These are phyloP conservation scores for Pachyuromys duprasi DNA, from an alignment of 2,797 vertebrate genomes.

Conservation along the genomic window DNA sequence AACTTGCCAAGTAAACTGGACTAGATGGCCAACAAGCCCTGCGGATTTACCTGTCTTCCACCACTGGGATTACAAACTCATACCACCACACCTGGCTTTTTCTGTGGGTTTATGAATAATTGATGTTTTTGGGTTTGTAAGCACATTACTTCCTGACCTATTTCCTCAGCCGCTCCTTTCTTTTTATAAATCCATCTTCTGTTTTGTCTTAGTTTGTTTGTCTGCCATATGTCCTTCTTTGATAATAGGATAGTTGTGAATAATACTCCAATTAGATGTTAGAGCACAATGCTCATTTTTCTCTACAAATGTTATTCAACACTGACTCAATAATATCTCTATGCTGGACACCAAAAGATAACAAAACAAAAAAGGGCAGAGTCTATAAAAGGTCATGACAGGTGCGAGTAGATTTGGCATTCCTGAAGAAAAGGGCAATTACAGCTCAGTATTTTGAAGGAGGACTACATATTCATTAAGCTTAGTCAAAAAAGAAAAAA, in stretches of 20 bases:
- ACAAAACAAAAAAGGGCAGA: neutral
- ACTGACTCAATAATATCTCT: constrained; percentile 8
- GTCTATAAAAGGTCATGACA: neutral
- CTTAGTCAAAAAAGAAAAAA: neutral
- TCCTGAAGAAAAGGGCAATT: constrained; percentile 36
- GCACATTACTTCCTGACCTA: neutral
- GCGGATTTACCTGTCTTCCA: neutral
- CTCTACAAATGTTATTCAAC: neutral
- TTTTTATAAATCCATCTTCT: neutral
- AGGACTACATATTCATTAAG: constrained; percentile 17
- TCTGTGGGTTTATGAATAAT: neutral
- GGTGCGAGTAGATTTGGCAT: neutral
- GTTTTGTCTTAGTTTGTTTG: constrained; percentile 37
- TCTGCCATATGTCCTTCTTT: constrained; percentile 19
- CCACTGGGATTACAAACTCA: neutral
- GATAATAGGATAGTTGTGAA: neutral
- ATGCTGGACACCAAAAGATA: neutral
- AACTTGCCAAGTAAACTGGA: neutral
- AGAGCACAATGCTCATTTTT: neutral
- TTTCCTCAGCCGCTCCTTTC: neutral
- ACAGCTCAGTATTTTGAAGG: constrained; percentile 10
- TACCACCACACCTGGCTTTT: neutral
- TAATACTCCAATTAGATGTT: constrained; percentile 45
- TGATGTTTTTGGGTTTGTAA: neutral
- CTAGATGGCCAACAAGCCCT: neutral